Base-by-base conservation (phyloP, 1,140 invertebrate species). In the Brachionus koreanus region DNA sequence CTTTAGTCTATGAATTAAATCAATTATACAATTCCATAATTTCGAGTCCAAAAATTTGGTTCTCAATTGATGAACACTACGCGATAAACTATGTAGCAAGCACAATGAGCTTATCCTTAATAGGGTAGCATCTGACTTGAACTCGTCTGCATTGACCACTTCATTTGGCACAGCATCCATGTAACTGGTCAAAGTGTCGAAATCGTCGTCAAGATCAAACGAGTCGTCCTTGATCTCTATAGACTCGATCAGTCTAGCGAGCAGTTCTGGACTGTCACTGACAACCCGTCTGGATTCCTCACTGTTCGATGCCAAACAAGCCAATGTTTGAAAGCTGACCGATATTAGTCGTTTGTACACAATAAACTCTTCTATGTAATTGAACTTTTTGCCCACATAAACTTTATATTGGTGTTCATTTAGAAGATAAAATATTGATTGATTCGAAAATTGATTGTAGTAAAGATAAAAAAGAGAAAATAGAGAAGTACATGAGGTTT, bases 371-470 rank as follows among this genome's bases (percentile, higher is more conserved):
- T 52, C 42, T 19, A 77, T 37, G 7, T 61, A 57, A 79, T 61
- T 79, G 39, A 42, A 79, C 19, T 65, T 57, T 57, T 61, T 65
- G 10, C 39, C 39, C 46, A 42, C 25, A 5, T 74, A 74, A 46
- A 74, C 49, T 61, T 37, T 79, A 61, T 79, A 79, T 25, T 79
- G 76, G 57, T 79, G 76, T 35, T 79, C 76, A 35, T 79, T 57
- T 2, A 61, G 49, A 3, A 37, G 29, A 61, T 39, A 79, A 42
- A 35, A 65, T 12, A 61, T 61, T 0, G 33, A 57, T 19, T 29
- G 35, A 19, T n/a, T 43, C 2, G 29, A 23, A 79, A 79, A 79
- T 61, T 79, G 49, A n/a, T 57, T 42, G 16, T 79, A 65, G 29
- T 79, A 79, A 13, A 65, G 39, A 79, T 65, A 79, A 13, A 79